These are phyloP conservation scores for Folsomia candida DNA, from an alignment of 2,888 invertebrate species.

Conservation along the genomic window DNA sequence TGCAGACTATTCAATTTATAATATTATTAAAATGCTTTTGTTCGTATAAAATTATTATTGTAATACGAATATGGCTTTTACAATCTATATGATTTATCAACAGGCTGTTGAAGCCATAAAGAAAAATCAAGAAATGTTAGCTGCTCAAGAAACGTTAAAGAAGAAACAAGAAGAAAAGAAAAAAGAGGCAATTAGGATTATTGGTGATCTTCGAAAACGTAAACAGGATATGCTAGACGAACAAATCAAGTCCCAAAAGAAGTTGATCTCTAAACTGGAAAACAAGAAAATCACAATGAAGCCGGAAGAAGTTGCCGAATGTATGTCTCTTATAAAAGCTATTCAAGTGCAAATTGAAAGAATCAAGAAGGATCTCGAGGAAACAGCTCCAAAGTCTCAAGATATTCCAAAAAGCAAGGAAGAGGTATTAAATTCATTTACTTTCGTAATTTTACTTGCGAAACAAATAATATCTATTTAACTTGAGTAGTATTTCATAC, in stretches of 20 bases:
- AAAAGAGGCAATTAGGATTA: conserved; percentile 70
- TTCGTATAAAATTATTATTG: conserved; percentile 1
- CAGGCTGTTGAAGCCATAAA: conserved; percentile 57
- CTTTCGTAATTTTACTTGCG: no score
- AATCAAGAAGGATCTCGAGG: conserved; percentile 56
- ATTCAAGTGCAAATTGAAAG: conserved; percentile 80
- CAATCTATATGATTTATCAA: not conserved
- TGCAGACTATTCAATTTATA: no score
- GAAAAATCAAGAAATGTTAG: conserved; percentile 57
- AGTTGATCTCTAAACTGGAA: conserved; percentile 77
- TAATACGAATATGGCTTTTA: conserved; percentile 4
- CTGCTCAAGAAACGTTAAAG: conserved; percentile 67
- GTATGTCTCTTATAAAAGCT: conserved; percentile 76
- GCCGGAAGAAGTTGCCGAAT: conserved; percentile 67
- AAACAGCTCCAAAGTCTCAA: conserved; percentile 25
- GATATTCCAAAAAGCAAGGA: conserved; percentile 57
- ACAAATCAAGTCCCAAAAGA: conserved; percentile 82
- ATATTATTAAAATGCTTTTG: conserved; percentile 6
- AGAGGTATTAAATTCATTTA: no score
- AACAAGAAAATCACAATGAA: conserved; percentile 59
- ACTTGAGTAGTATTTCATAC: no score
- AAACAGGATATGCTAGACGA: conserved; percentile 84
- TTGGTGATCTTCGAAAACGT: conserved; percentile 76
- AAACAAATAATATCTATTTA: not conserved
- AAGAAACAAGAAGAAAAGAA: conserved; percentile 73